Evolutionary conservation across 2,113 vertebrate species (phyloP).

Genomic region (Nycticorax nycticorax): DNA sequence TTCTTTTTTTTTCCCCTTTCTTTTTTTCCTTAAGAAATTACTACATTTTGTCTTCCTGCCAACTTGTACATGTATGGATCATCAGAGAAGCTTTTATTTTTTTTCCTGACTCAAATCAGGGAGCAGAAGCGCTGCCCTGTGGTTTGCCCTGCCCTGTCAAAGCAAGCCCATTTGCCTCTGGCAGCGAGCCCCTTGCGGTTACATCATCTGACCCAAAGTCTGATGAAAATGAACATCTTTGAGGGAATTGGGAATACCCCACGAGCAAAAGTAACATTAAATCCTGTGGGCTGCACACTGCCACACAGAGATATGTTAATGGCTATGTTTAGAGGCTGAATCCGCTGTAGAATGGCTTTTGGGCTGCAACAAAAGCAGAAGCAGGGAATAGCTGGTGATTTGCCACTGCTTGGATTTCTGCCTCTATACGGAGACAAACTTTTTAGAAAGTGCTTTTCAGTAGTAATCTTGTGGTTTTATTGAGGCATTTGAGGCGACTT

Average conservation of each 20-base stretch:
- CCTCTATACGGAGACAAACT: neutral
- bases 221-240: neutral
- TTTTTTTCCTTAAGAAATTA: neutral
- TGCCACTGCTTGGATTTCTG: neutral
- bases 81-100: neutral
- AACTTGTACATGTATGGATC: neutral
- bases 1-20: too few species aligned
- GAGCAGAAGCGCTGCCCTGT: neutral
- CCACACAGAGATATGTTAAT: neutral
- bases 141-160: neutral
- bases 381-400: neutral
- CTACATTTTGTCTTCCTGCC: neutral
- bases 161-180: rapidly evolving
- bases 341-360: neutral
- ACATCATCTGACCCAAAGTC: neutral
- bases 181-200: rapidly evolving
- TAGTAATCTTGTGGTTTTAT: neutral
- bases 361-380: neutral
- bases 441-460: neutral
- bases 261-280: neutral
- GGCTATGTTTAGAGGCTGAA: neutral
- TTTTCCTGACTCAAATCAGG: neutral
- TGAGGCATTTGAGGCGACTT: neutral
- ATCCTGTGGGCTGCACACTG: neutral
- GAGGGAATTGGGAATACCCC: neutral